phyloP scores from a whole-genome alignment of 1,140 invertebrate genomes.

The Schlechtendalia chinensis region DNA sequence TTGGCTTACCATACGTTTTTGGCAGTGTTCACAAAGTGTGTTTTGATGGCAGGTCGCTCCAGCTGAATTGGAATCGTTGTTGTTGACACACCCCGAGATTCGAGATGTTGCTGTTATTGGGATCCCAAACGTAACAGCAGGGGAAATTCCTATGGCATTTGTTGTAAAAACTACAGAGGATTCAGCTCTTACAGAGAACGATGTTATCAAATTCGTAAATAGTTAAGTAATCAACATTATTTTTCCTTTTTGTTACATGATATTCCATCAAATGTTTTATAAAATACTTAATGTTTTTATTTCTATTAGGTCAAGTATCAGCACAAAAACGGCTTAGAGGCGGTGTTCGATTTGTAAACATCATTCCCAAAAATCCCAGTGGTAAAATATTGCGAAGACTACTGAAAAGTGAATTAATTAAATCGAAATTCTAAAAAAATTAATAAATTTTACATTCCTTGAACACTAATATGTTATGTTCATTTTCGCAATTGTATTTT shows the following conservation, averaged over 20 bases:
- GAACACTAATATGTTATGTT: too few species aligned
- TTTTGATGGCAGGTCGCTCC: constrained; percentile 60
- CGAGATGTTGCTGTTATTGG: constrained; percentile 72
- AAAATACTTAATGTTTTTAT: constrained; percentile 6
- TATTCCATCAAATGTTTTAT: background rate
- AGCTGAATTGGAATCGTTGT: constrained; percentile 71
- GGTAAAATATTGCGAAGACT: constrained; percentile 76
- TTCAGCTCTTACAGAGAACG: constrained; percentile 57
- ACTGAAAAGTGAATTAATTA: too few species aligned
- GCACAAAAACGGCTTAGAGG: constrained; percentile 68
- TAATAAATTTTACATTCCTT: background rate
- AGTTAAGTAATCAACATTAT: constrained; percentile 15
- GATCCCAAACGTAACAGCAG: constrained; percentile 63
- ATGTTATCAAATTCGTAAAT: constrained; percentile 63
- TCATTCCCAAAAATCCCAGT: constrained; percentile 71
- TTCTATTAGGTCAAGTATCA: constrained; percentile 60
- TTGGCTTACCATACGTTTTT: too few species aligned
- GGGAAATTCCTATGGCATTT: constrained; percentile 66
- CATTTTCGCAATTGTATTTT: too few species aligned
- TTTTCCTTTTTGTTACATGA: background rate
- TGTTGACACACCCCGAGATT: constrained; percentile 66
- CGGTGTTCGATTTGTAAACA: constrained; percentile 66
- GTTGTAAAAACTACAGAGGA: constrained; percentile 63
- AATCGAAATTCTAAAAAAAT: constrained; percentile 40
- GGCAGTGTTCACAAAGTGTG: background rate